Conservation (phyloP, 2,797 vertebrate genomes). For the Champsocephalus gunnari region DNA sequence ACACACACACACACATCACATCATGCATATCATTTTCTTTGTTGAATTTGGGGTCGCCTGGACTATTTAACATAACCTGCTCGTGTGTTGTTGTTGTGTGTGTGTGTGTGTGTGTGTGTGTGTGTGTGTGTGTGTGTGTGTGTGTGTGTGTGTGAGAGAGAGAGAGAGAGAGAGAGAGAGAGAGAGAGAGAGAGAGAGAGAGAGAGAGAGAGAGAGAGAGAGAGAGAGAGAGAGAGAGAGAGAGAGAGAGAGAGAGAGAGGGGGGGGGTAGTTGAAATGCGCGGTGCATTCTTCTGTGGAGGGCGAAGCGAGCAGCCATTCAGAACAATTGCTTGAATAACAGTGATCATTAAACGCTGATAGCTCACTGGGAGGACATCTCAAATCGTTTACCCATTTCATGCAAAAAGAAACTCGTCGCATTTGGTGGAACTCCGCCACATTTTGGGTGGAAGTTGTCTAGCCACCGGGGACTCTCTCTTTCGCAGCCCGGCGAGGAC, state of each 20-base stretch:
- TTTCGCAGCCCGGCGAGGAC: constrained; percentile 5
- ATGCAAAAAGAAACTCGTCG: neutral
- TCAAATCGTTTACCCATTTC: neutral
- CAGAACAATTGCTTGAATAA: constrained; percentile 7
- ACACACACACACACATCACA: neutral
- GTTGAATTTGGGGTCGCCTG: constrained; percentile 20
- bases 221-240: constrained; percentile 11
- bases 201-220: neutral
- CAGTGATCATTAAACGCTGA: neutral
- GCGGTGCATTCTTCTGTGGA: constrained; percentile 66
- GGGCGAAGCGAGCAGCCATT: constrained; percentile 51
- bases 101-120: neutral
- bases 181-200: neutral
- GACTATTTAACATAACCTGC: constrained; percentile 42
- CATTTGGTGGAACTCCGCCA: neutral
- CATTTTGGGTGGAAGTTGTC: neutral
- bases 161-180: neutral
- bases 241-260: constrained; percentile 3
- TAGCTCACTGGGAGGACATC: neutral
- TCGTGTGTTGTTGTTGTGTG: neutral
- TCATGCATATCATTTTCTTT: neutral
- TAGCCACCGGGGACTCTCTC: constrained; percentile 3
- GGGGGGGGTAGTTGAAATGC: constrained; percentile 62
- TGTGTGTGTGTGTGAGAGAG: too few relatives aligned
- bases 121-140: too few relatives aligned